These are phyloP conservation scores for Tyrophagus putrescentiae DNA, from an alignment of 1,140 invertebrate species.

Conservation along the genomic window DNA sequence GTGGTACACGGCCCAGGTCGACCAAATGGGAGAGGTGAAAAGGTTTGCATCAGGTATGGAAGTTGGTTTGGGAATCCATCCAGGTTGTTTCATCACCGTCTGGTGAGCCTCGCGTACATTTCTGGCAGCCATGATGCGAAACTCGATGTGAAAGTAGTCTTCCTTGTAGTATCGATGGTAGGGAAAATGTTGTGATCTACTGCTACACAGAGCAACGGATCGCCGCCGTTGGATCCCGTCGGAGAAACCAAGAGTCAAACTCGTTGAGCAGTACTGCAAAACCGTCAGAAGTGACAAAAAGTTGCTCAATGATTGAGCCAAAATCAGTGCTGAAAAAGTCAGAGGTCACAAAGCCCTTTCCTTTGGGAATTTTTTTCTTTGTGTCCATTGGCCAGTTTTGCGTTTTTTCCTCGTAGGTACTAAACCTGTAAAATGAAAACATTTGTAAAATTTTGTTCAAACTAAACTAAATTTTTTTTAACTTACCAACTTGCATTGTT, in stretches of 20 bases:
- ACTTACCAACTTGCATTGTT: no score
- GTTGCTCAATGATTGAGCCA: not conserved
- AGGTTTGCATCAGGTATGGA: constrained; percentile 52
- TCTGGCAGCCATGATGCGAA: no score
- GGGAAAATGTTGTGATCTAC: no score
- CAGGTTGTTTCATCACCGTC: no score
- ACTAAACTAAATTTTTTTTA: no score
- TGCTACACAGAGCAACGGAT: constrained; percentile 2
- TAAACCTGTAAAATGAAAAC: no score
- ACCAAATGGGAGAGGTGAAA: constrained; percentile 67
- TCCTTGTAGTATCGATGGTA: no score
- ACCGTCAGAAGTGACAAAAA: not conserved
- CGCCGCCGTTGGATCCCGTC: not conserved
- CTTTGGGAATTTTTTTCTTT: not conserved
- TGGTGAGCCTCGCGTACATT: no score
- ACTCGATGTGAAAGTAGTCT: no score
- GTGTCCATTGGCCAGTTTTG: not conserved
- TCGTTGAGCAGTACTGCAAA: not conserved
- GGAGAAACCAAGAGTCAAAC: not conserved
- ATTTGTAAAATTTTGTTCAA: no score
- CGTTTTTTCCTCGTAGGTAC: not conserved
- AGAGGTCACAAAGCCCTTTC: not conserved
- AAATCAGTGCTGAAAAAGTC: not conserved
- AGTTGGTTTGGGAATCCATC: constrained; percentile 45
- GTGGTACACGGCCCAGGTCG: constrained; percentile 35